Evolutionary conservation across 2,888 invertebrate genomes (phyloP), one percentile per base, ranked within the genome.

Genomic region (Parthenolecanium corni): DNA sequence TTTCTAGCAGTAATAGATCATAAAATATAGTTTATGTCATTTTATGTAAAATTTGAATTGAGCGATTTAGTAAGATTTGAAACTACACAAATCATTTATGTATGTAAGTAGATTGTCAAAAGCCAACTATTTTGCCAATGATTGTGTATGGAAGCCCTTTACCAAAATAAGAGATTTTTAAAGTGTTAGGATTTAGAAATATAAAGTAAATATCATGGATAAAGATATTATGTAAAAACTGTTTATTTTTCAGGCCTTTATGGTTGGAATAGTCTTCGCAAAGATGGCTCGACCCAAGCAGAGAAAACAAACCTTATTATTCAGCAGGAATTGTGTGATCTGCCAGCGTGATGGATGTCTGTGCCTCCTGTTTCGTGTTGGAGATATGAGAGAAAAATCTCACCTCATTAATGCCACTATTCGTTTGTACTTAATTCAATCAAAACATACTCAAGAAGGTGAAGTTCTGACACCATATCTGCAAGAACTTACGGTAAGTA

Each of bases 211-310:
- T n/a, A n/a, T n/a, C n/a, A n/a, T n/a, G n/a, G n/a, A n/a, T n/a
- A n/a, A n/a, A n/a, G n/a, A n/a, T n/a, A n/a, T n/a, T n/a, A n/a
- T n/a, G n/a, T n/a, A 36, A 31, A 31, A 31, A 31, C 31, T 31
- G n/a, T n/a, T n/a, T n/a, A n/a, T 31, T 49, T 65, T 65, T 6
- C 64, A 70, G 77, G 85, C 83, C 1, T 82, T 84, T 70, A 83
- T 84, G 82, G 80, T 86, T 1, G 89, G 89, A n/a, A 86, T 89
- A 56, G 82, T 95, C 0, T 96, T 97, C 73, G 93, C 95, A 0
- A 97, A 97, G 75, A 82, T 97, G 77, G 92, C 94, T 0, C 79
- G 96, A 44, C 94, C 96, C 0, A 94, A 94, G 74, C 88, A 91
- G 67, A 80, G 96, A 64, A 89, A 93, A 0, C 91, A 94, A 74